phyloP scores from a whole-genome alignment of 2,797 vertebrate species.

The Cryptoblepharus egeriae region DNA sequence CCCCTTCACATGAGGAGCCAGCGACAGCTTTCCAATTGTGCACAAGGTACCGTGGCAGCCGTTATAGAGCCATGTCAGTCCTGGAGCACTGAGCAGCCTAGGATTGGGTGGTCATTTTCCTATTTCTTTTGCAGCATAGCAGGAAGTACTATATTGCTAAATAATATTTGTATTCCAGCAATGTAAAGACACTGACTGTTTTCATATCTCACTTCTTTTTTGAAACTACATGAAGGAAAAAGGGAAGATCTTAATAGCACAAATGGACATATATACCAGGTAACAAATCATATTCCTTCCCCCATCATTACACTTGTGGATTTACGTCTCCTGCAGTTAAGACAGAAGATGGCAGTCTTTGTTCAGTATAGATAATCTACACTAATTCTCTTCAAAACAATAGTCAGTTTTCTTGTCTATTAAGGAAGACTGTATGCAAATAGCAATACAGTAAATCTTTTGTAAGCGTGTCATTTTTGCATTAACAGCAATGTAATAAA shows the following conservation, averaged over 20 bases:
- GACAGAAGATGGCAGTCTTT: conserved; percentile 69
- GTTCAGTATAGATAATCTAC: conserved; percentile 39
- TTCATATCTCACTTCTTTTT: background rate
- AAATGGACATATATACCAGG: background rate
- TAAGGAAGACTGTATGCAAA: conserved; percentile 58
- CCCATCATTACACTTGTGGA: background rate
- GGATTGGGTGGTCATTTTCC: too few relatives aligned
- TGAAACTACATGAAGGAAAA: background rate
- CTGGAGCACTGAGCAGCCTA: too few relatives aligned
- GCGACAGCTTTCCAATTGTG: too few relatives aligned
- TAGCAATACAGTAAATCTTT: conserved; percentile 59
- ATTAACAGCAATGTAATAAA: conserved; percentile 59
- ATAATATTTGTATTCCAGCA: background rate
- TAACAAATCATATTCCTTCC: background rate
- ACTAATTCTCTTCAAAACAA: conserved; percentile 44
- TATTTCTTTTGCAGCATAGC: background rate
- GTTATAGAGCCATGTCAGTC: too few relatives aligned
- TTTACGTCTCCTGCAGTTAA: conserved; percentile 21
- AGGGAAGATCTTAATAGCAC: background rate
- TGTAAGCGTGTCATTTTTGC: conserved; percentile 52
- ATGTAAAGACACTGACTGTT: background rate
- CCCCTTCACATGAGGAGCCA: too few relatives aligned
- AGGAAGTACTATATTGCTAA: background rate
- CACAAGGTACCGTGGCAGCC: too few relatives aligned
- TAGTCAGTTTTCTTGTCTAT: conserved; percentile 40